Conservation (phyloP, 37 sponge, comb jelly and placozoan genomes). For the Chondrosia reniformis region DNA sequence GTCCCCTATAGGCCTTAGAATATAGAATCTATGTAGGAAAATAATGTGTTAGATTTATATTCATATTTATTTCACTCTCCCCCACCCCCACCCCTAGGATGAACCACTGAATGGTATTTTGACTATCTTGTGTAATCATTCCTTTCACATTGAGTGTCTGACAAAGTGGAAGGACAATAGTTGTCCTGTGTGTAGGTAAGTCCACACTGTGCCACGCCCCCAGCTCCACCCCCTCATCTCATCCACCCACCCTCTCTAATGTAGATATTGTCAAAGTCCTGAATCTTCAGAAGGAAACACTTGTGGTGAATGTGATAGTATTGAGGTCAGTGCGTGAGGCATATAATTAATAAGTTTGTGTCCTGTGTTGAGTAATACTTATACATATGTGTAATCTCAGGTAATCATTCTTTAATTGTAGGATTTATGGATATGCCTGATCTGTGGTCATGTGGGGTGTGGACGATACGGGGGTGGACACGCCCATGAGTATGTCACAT, state of each 20-base stretch:
- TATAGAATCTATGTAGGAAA: no score
- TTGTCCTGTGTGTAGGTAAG: slow-evolving; percentile 72
- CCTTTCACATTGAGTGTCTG: slow-evolving; percentile 90
- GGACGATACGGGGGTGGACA: slow-evolving; percentile 89
- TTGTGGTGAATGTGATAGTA: slow-evolving; percentile 64
- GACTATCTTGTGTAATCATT: slow-evolving; percentile 94
- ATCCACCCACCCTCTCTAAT: no score
- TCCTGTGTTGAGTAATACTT: neutral
- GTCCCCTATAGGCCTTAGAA: no score
- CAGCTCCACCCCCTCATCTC: no score
- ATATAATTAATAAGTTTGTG: neutral
- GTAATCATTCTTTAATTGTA: slow-evolving; percentile 14
- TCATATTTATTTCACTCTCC: slow-evolving; percentile 2
- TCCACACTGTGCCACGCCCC: slow-evolving; percentile 82
- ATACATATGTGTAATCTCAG: neutral
- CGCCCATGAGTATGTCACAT: slow-evolving; percentile 56
- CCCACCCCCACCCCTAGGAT: slow-evolving; percentile 43
- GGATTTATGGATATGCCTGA: slow-evolving; percentile 94
- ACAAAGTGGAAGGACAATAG: slow-evolving; percentile 87
- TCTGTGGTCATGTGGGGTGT: slow-evolving; percentile 97
- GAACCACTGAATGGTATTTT: slow-evolving; percentile 74
- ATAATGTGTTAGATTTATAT: no score
- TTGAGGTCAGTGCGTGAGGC: slow-evolving; percentile 44
- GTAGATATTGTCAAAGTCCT: slow-evolving; percentile 79
- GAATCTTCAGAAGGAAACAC: slow-evolving; percentile 65